phyloP scores from a whole-genome alignment of 2,113 vertebrate species.

The Drymodes brunneopygia region DNA sequence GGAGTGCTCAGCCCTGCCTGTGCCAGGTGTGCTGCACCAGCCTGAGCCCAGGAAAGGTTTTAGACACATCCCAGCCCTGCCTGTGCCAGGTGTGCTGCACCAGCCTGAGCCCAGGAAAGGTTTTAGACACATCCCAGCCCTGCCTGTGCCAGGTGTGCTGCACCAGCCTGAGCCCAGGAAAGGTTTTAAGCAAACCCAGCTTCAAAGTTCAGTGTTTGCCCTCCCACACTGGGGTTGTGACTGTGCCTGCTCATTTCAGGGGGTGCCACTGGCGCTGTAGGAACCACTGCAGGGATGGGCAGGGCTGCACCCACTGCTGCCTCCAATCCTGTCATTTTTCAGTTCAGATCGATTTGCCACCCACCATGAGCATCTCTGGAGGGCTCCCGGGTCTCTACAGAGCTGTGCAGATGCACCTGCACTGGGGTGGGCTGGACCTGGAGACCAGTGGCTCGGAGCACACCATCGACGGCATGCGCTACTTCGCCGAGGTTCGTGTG shows the following conservation, averaged over 20 bases:
- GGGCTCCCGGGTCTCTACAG: conserved; percentile 72
- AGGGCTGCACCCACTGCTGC: background rate
- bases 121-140: no score
- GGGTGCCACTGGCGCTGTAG: background rate
- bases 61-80: background rate
- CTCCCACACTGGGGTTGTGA: accelerated
- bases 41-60: background rate
- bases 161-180: background rate
- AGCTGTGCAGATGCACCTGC: conserved; percentile 88
- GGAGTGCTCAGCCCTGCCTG: background rate
- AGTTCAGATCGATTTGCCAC: conserved; percentile 86
- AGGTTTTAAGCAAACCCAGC: background rate
- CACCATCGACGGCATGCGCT: conserved; percentile 84
- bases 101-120: background rate
- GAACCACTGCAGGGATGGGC: accelerated
- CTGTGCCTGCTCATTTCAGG: background rate
- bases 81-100: background rate
- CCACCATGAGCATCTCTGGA: conserved; percentile 75
- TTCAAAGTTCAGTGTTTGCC: background rate
- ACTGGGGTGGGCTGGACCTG: conserved; percentile 84
- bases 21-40: background rate
- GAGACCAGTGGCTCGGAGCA: conserved; percentile 89
- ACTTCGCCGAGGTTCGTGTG: conserved; percentile 79
- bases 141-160: background rate
- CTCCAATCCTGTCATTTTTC: background rate